Conservation (phyloP, 2,888 invertebrate genomes). For the Choreutis nemorana region DNA sequence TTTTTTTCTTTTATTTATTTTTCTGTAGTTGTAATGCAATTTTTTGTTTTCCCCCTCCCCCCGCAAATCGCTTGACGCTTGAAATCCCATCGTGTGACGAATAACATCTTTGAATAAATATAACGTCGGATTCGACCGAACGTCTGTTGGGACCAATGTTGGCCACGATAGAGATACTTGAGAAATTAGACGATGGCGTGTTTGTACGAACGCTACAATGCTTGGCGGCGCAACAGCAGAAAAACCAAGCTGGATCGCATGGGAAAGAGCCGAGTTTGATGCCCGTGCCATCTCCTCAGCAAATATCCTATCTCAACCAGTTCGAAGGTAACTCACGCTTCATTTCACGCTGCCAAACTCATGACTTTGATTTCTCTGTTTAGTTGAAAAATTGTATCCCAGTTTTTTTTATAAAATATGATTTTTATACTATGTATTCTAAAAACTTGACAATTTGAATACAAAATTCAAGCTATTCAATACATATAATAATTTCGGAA, state of each 20-base stretch:
- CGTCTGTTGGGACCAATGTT: slow-evolving; percentile 12
- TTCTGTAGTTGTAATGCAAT: slow-evolving; percentile 67
- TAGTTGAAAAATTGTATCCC: too few species aligned
- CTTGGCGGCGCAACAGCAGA: slow-evolving; percentile 60
- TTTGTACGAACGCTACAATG: slow-evolving; percentile 65
- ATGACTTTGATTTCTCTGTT: too few species aligned
- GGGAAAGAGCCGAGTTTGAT: slow-evolving; percentile 89
- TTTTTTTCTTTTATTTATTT: slow-evolving; percentile 31
- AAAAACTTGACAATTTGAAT: too few species aligned
- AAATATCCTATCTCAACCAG: slow-evolving; percentile 94
- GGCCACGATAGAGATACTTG: slow-evolving; percentile 50
- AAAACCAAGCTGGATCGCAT: slow-evolving; percentile 47
- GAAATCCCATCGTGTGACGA: slow-evolving; percentile 60
- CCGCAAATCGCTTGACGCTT: slow-evolving; percentile 64
- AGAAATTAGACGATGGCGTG: slow-evolving; percentile 61
- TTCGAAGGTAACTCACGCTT: slow-evolving; percentile 75
- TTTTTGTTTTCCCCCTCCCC: slow-evolving; percentile 59
- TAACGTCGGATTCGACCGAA: slow-evolving; percentile 17
- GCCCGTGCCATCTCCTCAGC: slow-evolving; percentile 96
- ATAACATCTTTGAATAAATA: too few species aligned
- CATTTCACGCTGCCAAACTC: slow-evolving; percentile 26
- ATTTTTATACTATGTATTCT: too few species aligned
- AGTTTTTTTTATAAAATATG: too few species aligned
- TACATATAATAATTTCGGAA: too few species aligned
- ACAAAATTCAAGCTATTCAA: too few species aligned